Conservation (phyloP, 2,888 invertebrate species). For the Idaea straminata region DNA sequence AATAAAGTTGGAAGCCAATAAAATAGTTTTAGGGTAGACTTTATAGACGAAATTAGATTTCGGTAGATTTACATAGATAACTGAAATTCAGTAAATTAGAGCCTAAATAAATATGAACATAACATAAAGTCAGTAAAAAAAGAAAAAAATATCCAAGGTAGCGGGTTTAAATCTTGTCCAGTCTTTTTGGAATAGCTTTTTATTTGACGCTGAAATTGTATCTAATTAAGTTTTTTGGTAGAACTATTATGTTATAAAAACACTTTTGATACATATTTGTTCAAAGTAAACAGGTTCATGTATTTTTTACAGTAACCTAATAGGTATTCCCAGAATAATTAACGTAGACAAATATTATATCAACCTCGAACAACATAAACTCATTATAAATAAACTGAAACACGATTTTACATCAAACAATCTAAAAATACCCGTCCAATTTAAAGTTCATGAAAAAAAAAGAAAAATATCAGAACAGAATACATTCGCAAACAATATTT, state of each 20-base stretch:
- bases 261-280: no score
- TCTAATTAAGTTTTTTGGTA: no score
- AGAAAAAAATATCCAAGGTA: not conserved
- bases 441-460: not conserved
- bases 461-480: not conserved
- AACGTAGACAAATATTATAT: not conserved
- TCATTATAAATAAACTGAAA: not conserved
- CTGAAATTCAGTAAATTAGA: not conserved
- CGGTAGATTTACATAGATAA: not conserved
- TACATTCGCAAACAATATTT: not conserved
- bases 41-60: not conserved
- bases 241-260: no score
- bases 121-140: not conserved
- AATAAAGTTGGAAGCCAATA: not conserved
- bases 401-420: not conserved
- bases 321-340: no score
- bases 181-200: no score
- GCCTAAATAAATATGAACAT: not conserved
- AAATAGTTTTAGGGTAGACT: not conserved
- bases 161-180: no score
- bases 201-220: no score
- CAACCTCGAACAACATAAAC: not conserved
- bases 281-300: no score
- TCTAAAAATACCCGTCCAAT: not conserved
- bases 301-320: no score